phyloP scores from a whole-genome alignment of 2,113 vertebrate species.

The Sinosuthora webbiana region DNA sequence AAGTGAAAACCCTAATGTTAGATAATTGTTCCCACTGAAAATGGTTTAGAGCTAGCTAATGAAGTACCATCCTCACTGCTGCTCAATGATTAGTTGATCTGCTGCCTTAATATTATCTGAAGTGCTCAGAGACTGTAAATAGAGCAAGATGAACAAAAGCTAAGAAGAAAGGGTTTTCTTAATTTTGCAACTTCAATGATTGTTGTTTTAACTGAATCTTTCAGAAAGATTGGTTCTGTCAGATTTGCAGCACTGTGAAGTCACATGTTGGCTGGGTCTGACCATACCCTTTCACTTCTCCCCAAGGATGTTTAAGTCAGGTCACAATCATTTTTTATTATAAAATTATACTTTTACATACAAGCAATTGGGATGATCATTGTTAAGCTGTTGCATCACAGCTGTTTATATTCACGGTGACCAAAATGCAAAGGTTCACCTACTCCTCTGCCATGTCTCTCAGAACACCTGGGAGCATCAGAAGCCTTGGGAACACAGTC shows the following conservation, averaged over 20 bases:
- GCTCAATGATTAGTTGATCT: neutral
- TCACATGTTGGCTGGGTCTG: neutral
- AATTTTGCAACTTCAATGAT: neutral
- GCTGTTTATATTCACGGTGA: neutral
- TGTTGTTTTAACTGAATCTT: neutral
- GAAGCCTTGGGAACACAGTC: neutral
- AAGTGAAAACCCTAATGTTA: neutral
- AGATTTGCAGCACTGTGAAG: neutral
- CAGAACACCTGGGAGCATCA: neutral
- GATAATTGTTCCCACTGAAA: neutral
- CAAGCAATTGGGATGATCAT: neutral
- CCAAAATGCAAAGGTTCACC: neutral
- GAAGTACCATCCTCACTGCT: neutral
- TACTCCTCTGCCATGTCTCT: neutral
- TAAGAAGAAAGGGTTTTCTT: neutral
- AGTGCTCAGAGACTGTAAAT: neutral
- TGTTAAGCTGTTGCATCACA: neutral
- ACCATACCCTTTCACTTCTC: neutral
- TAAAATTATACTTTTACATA: neutral
- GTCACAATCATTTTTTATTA: neutral
- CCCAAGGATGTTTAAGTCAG: neutral
- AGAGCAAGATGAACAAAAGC: neutral
- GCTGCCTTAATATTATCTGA: neutral
- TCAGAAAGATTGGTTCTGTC: neutral
- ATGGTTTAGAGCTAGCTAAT: neutral